Conservation (phyloP, 1,140 invertebrate genomes). For the Homalodisca vitripennis region DNA sequence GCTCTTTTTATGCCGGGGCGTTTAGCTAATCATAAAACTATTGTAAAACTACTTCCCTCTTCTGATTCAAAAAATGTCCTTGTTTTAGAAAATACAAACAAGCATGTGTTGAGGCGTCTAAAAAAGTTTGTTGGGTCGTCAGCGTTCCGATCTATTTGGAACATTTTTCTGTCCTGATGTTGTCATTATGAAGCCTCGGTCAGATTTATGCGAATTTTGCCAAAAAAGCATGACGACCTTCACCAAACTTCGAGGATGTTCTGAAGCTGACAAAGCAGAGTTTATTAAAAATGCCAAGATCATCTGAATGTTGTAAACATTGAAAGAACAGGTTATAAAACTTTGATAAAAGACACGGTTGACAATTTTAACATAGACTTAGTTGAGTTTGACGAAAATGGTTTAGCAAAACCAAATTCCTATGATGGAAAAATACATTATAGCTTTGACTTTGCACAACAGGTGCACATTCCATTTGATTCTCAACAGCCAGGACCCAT, state of each 20-base stretch:
- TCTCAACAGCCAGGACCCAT: slow-evolving; percentile 33
- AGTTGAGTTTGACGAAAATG: neutral
- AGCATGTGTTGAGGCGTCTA: slow-evolving; percentile 11
- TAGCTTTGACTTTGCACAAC: slow-evolving; percentile 34
- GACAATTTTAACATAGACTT: slow-evolving; percentile 10
- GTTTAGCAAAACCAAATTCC: neutral
- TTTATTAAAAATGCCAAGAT: slow-evolving; percentile 14
- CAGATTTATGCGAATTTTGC: slow-evolving; percentile 26
- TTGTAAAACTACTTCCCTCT: slow-evolving; percentile 30
- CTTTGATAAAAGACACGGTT: slow-evolving; percentile 11
- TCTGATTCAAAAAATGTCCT: neutral
- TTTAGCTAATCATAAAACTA: slow-evolving; percentile 2
- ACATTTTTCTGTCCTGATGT: slow-evolving; percentile 27
- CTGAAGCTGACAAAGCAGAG: slow-evolving; percentile 23
- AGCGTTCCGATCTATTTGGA: slow-evolving; percentile 19
- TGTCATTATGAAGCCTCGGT: slow-evolving; percentile 24
- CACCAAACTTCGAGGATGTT: neutral
- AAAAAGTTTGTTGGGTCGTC: no score
- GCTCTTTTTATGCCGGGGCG: slow-evolving; percentile 28
- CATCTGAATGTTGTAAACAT: slow-evolving; percentile 21
- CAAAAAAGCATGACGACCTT: slow-evolving; percentile 25
- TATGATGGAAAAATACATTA: slow-evolving; percentile 29
- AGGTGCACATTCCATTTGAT: slow-evolving; percentile 31
- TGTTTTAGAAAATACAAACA: slow-evolving; percentile 29
- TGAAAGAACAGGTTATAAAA: slow-evolving; percentile 26